Evolutionary conservation across 2,888 invertebrate genomes (phyloP), one percentile per base, ranked within the genome.

Genomic region (Eristalis tenax): DNA sequence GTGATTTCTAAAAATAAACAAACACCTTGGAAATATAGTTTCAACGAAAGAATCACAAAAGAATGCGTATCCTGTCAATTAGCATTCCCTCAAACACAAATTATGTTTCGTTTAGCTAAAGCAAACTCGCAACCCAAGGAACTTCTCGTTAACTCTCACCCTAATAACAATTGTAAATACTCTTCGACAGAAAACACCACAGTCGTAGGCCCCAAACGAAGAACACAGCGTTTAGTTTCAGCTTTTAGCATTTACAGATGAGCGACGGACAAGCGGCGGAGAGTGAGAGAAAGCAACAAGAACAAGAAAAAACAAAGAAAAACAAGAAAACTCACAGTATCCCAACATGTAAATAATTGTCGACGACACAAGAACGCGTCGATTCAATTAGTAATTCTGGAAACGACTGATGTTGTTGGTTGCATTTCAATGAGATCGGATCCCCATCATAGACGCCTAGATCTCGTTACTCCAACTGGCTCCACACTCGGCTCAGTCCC

Each of bases 311-410:
- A 63, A 83, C 28, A 63, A 79, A 70, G 65, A 74, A 65, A 65
- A 32, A 86, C 35, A 78, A 83, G 68, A 59, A 79, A 69, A 83
- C 83, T 59, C 87, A 83, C 87, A 87, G 79, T 83, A 83, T 76
- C 79, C 69, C 79, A 80, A 80, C 88, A 88, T 86, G 86, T 88
- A 88, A 85, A 86, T 88, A 88, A 88, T 85, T 85, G 85, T 85
- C 78, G 85, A 86, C 83, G 87, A 87, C 91, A 90, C 89, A 90
- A 90, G 90, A 91, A 91, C 91, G 92, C 92, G 92, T 92, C 91
- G 92, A 91, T 92, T 92, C 92, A 92, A 92, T 92, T 92, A 92
- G 92, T 92, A 91, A 92, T 92, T 92, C 92, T 90, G 90, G 91
- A 92, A 91, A 91, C 92, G 91, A 90, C 89, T 90, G 90, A 89